A percentile compares a stretch with the other conserved stretches of the same genome.
Conservation (phyloP, 2,113 vertebrate species). For the Antechinus flavipes region DNA sequence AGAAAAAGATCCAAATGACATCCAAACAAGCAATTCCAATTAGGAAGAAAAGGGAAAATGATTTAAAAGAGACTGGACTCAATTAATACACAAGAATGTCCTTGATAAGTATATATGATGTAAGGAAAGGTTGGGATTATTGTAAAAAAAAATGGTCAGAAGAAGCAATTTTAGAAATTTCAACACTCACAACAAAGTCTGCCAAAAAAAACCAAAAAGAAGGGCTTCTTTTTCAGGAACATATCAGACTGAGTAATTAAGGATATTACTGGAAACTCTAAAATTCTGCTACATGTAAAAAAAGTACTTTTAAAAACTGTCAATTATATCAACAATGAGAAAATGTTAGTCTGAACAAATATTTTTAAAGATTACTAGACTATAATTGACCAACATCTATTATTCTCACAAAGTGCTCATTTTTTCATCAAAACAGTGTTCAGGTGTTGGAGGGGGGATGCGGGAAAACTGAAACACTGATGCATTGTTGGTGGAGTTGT, state of each 20-base stretch:
- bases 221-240: not conserved
- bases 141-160: not conserved
- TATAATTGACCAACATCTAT: not conserved
- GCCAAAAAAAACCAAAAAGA: not conserved
- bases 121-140: no score
- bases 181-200: not conserved
- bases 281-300: not conserved
- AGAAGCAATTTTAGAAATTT: not conserved
- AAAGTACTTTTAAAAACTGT: not conserved
- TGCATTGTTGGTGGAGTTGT: no score
- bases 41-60: not conserved
- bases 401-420: not conserved
- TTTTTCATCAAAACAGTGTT: not conserved
- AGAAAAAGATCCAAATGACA: not conserved
- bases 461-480: no score
- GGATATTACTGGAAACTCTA: not conserved
- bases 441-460: not conserved
- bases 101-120: not conserved
- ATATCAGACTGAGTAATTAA: not conserved
- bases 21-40: no score
- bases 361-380: not conserved
- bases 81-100: not conserved
- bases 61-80: not conserved
- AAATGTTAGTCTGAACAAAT: not conserved
- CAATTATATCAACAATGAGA: not conserved